A percentile compares a stretch with the other conserved stretches of the same genome.
Conservation (phyloP, 1,140 invertebrate genomes). For the Microplitis demolitor region DNA sequence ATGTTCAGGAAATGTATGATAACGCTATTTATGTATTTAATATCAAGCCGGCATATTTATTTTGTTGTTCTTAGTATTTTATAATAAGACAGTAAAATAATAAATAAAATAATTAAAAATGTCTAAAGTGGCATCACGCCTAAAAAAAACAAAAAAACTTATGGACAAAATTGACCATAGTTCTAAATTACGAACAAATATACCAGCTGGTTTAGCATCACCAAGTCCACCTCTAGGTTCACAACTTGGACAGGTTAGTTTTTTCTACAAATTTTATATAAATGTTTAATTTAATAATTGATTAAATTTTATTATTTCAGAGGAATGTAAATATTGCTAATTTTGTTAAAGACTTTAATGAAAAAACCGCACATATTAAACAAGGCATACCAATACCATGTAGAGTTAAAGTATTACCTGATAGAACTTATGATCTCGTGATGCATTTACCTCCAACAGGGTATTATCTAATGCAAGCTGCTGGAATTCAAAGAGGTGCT, state of each 20-base stretch:
- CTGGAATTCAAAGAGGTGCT: conserved; percentile 83
- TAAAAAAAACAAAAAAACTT: conserved; percentile 72
- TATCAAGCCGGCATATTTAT: no score
- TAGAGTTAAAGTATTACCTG: conserved; percentile 81
- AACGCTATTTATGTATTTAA: no score
- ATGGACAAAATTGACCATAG: conserved; percentile 77
- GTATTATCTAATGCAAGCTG: conserved; percentile 93
- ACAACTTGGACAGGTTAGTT: conserved; percentile 83
- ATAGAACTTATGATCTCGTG: conserved; percentile 82
- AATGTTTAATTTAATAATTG: conserved; percentile 16
- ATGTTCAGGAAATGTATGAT: no score
- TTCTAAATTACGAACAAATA: conserved; percentile 74
- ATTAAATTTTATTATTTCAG: conserved; percentile 62
- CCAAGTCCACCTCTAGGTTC: conserved; percentile 90
- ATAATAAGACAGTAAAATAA: no score
- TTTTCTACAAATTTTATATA: conserved; percentile 19
- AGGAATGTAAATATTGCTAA: conserved; percentile 93
- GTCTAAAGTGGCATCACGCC: conserved; percentile 71
- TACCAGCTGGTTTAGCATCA: conserved; percentile 85
- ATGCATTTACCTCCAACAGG: conserved; percentile 85
- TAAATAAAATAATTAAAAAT: conserved; percentile 58
- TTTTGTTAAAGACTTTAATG: conserved; percentile 99
- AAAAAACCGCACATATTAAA: conserved; percentile 89
- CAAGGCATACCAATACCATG: conserved; percentile 90
- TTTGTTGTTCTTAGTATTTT: no score